These are phyloP conservation scores for Nipponia nippon DNA, from an alignment of 2,113 vertebrate genomes.

Conservation along the genomic window DNA sequence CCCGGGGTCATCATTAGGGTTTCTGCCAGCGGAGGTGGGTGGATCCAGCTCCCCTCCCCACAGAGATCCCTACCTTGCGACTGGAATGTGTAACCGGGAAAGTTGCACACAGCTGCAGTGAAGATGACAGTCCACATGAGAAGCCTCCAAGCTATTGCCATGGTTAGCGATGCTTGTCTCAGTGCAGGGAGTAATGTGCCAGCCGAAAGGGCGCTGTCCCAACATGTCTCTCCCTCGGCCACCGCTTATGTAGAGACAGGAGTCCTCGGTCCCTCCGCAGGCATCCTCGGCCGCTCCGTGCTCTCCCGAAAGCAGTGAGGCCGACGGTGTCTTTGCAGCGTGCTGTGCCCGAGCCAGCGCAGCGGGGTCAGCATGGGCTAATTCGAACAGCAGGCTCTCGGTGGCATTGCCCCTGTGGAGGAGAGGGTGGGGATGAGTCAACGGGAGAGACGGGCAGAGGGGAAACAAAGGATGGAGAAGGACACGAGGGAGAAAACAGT, in stretches of 20 bases:
- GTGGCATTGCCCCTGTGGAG: neutral
- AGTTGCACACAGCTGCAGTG: constrained; percentile 72
- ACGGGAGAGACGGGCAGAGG: fast-evolving
- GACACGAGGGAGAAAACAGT: fast-evolving
- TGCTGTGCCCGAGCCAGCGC: neutral
- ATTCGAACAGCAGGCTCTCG: neutral
- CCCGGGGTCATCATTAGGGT: neutral
- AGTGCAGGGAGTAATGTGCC: constrained; percentile 72
- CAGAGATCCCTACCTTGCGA: constrained; percentile 82
- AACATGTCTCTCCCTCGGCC: constrained; percentile 89
- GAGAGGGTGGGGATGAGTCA: neutral
- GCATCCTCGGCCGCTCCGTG: constrained; percentile 38
- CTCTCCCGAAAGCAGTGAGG: neutral
- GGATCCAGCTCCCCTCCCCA: neutral
- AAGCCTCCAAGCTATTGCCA: constrained; percentile 89
- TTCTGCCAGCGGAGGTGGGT: neutral
- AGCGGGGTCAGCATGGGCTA: neutral
- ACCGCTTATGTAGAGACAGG: constrained; percentile 67
- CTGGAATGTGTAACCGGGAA: constrained; percentile 71
- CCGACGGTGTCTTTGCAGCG: neutral
- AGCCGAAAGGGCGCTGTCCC: constrained; percentile 78
- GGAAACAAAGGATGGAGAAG: neutral
- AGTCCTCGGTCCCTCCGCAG: constrained; percentile 12
- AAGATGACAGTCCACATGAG: constrained; percentile 83
- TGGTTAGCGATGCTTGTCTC: constrained; percentile 81